Base-by-base conservation (phyloP, 2,888 invertebrate genomes). In the Agriotes lineatus region DNA sequence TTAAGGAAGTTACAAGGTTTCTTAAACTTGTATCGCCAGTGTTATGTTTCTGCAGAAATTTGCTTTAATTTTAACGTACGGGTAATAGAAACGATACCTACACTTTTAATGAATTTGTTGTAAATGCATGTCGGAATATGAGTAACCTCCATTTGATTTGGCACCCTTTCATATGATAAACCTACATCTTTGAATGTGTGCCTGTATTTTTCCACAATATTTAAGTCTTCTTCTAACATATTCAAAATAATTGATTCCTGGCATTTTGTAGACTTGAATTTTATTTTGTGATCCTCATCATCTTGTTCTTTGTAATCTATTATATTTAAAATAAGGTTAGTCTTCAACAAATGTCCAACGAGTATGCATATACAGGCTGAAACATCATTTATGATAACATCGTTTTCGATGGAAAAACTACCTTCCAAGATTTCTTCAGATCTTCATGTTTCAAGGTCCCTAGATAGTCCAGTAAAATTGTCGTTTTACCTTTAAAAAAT, bases 51-150 rank as follows among this genome's bases (percentile, higher is more conserved):
- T n/a, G n/a, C n/a, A n/a, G n/a, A n/a, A n/a, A n/a, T n/a, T n/a
- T n/a, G n/a, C n/a, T n/a, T n/a, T n/a, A n/a, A n/a, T n/a, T n/a
- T n/a, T n/a, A n/a, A n/a, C n/a, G n/a, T n/a, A n/a, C n/a, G n/a
- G n/a, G n/a, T n/a, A n/a, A n/a, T n/a, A n/a, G n/a, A n/a, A n/a
- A n/a, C n/a, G 22, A 35, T 59, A 73, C 73, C 82, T 84, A 89
- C 88, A 83, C 87, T 85, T 80, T 86, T 87, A 52, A 82, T 82
- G 76, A 86, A 84, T 82, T 88, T 88, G 33, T 88, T 87, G 33
- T 86, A 79, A 69, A 93, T 85, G 74, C 91, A 92, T 70, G 86
- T 81, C n/a, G 93, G 93, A 70, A 91, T 87, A 61, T 86, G 80
- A 67, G 78, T 82, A 64, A 93, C 78, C 9, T 81, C 79, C 22